Evolutionary conservation across 2,113 vertebrate genomes (phyloP), one percentile per base, ranked within the genome.

Genomic region (Thamnophis sirtalis): DNA sequence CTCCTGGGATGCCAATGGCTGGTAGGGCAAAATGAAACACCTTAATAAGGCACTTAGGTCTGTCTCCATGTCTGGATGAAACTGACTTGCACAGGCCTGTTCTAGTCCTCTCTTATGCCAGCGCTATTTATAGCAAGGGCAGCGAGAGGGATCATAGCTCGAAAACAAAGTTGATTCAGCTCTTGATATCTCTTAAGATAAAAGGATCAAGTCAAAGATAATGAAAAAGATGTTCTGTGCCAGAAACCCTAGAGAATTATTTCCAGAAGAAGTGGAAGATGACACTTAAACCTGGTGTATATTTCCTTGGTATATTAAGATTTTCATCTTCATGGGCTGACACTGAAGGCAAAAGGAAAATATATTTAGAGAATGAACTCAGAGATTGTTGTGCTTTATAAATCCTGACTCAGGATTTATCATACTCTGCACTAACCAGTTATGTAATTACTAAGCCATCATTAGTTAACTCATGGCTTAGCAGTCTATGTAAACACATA

Each of bases 361-460:
- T 95, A 95, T 95, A 93, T 93, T 91, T 90, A 92, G 86, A 33
- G 0, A 48, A 84, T 28, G 43, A 91, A 84, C 87, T 55, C 84
- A 13, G 24, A 87, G 51, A 80, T 80, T 80, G 33, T 17, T 80
- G 17, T 80, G 73, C 73, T 80, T 80, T 80, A 80, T 43, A 80
- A 80, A 80, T 43, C 73, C 43, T 80, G 33, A 80, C 73, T 43
- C 73, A 8, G 15, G 17, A 6, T 19, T 21, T 80, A 21, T 43
- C 73, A 80, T 80, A 43, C 33, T 80, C 17, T 80, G 17, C 38
- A 80, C 17, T 80, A 80, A 21, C 33, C 3, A 38, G 7, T 80
- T 80, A 43, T 80, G 73, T 80, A 80, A 43, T 21, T 43, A 21
- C 19, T 80, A 80, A 80, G 33, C 33, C 73, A 43, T 80, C 6